These are phyloP conservation scores for Phrixothrix hirtus DNA, from an alignment of 2,888 invertebrate species.

Conservation along the genomic window DNA sequence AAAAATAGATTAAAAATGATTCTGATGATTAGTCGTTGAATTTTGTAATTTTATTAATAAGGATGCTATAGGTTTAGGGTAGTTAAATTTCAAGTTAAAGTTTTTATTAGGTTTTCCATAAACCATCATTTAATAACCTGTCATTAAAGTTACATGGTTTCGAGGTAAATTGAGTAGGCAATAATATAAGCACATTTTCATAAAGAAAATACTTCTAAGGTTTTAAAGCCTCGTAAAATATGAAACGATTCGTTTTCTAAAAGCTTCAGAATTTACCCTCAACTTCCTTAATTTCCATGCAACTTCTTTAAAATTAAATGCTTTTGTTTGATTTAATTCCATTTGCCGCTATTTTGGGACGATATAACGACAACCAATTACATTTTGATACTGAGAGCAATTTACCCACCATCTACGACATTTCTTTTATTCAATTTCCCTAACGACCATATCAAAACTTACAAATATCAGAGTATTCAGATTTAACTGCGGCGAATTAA, in stretches of 20 bases:
- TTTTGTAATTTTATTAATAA: too few relatives aligned
- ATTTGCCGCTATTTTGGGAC: not conserved
- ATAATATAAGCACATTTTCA: not conserved
- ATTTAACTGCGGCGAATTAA: too few relatives aligned
- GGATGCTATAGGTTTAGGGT: too few relatives aligned
- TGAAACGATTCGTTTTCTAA: slow-evolving; percentile 9
- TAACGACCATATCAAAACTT: too few relatives aligned
- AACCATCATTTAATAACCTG: not conserved
- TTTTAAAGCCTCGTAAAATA: slow-evolving; percentile 6
- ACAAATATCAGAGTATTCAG: too few relatives aligned
- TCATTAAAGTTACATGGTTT: not conserved
- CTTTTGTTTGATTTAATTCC: not conserved
- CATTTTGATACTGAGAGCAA: not conserved
- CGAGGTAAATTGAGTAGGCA: not conserved
- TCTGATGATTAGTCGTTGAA: too few relatives aligned
- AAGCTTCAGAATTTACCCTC: slow-evolving; percentile 10
- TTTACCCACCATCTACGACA: not conserved
- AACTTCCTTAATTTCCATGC: slow-evolving; percentile 11
- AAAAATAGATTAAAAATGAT: too few relatives aligned
- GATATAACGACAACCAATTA: not conserved
- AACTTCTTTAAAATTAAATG: slow-evolving; percentile 9
- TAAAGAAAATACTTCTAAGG: not conserved
- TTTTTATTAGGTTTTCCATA: not conserved
- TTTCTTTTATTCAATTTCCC: not conserved
- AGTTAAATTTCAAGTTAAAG: too few relatives aligned